These are phyloP conservation scores for Drosophila neonasuta DNA, from an alignment of 2,888 invertebrate species.

Conservation along the genomic window DNA sequence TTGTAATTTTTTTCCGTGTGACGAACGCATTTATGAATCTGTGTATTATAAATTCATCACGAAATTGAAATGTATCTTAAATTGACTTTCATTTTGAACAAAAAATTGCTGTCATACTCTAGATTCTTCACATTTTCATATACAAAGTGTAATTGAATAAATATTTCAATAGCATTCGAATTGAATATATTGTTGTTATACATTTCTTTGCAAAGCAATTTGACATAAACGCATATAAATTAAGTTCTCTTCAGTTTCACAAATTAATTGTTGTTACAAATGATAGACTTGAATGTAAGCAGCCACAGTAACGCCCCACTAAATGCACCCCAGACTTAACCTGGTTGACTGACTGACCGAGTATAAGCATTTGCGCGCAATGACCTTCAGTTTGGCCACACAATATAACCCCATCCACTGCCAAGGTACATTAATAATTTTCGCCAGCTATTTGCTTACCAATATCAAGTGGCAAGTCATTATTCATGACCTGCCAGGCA, in stretches of 20 bases:
- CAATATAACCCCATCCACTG: conserved; percentile 7
- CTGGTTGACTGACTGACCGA: conserved; percentile 1
- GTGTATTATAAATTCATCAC: conserved; percentile 1
- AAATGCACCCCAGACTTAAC: conserved; percentile 9
- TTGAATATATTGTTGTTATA: neutral
- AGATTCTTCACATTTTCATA: neutral
- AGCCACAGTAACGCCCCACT: conserved; percentile 11
- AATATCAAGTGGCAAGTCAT: conserved; percentile 72
- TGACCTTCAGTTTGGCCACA: conserved; percentile 29
- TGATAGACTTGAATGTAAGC: conserved; percentile 1
- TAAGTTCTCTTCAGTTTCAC: neutral
- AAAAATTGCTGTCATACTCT: neutral
- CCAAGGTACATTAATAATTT: conserved; percentile 62
- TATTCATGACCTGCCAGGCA: conserved; percentile 66
- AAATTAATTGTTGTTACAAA: neutral
- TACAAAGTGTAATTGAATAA: neutral
- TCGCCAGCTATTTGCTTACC: conserved; percentile 64
- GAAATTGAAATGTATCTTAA: neutral
- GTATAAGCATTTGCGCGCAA: conserved; percentile 11
- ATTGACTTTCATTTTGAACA: neutral
- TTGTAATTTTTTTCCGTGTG: neutral
- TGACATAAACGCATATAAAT: neutral
- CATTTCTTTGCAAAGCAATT: neutral
- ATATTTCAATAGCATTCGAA: neutral
- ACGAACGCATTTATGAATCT: neutral